These are phyloP conservation scores for Scartelaos histophorus DNA, from an alignment of 2,113 vertebrate species.

Conservation along the genomic window DNA sequence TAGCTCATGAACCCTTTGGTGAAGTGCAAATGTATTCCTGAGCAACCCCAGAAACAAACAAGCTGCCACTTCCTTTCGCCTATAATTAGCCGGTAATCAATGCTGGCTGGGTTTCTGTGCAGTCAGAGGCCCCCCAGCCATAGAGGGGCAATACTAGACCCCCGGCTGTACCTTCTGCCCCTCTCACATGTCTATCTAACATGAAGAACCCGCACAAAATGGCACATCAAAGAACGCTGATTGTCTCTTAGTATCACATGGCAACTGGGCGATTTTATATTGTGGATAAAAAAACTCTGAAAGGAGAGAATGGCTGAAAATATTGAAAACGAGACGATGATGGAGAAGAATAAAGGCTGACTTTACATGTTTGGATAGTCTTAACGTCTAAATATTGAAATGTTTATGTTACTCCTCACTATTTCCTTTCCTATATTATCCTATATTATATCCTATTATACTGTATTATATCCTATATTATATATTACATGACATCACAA, in stretches of 20 bases:
- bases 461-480: no score
- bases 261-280: no score
- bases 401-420: no score
- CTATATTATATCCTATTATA: no score
- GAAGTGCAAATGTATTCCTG: slow-evolving; percentile 81
- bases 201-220: slow-evolving; percentile 37
- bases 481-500: no score
- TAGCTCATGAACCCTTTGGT: slow-evolving; percentile 67
- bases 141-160: slow-evolving; percentile 57
- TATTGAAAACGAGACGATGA: no score
- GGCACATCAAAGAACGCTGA: not conserved
- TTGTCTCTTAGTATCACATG: not conserved
- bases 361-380: no score
- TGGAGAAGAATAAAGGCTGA: no score
- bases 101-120: slow-evolving; percentile 69
- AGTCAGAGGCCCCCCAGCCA: slow-evolving; percentile 54
- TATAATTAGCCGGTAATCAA: slow-evolving; percentile 82
- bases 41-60: slow-evolving; percentile 79
- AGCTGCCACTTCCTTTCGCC: slow-evolving; percentile 77
- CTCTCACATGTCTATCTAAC: slow-evolving; percentile 55
- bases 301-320: no score
- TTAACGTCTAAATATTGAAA: no score
- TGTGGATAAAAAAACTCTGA: no score
- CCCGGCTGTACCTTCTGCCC: slow-evolving; percentile 43
- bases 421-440: no score